These are phyloP conservation scores for Sarcophaga peregrina DNA, from an alignment of 1,140 invertebrate genomes.

Conservation along the genomic window DNA sequence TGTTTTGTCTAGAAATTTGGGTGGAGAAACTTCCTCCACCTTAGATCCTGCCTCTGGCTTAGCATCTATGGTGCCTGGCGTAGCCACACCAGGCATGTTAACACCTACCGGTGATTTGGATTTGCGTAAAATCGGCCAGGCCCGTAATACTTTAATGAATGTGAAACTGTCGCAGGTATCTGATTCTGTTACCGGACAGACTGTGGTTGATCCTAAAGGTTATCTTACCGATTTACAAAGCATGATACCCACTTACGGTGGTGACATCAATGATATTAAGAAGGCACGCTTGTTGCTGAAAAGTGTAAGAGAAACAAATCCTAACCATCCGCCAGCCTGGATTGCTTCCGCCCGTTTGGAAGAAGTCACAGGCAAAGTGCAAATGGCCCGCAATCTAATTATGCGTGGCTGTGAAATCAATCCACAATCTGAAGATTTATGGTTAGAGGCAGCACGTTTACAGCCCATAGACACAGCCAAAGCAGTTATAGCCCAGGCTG, in stretches of 20 bases:
- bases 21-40: constrained; percentile 82
- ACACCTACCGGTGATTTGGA: constrained; percentile 90
- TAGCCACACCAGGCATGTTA: constrained; percentile 81
- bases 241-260: constrained; percentile 98
- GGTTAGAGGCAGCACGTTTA: constrained; percentile 95
- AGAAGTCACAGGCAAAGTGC: constrained; percentile 98
- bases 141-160: constrained; percentile 99
- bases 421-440: constrained; percentile 96
- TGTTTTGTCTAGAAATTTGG: constrained; percentile 89
- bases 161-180: constrained; percentile 98
- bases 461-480: constrained; percentile 95
- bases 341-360: constrained; percentile 98
- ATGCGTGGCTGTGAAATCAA: constrained; percentile 98
- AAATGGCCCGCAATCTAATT: constrained; percentile 95
- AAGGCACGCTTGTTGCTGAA: constrained; percentile 96
- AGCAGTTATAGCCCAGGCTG: constrained; percentile 90
- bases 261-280: constrained; percentile 99
- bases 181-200: constrained; percentile 98
- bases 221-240: constrained; percentile 98
- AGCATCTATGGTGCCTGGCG: constrained; percentile 85
- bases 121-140: constrained; percentile 98
- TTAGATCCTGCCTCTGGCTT: constrained; percentile 89
- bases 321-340: constrained; percentile 99
- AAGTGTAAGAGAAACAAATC: constrained; percentile 98
- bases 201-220: constrained; percentile 99